Evolutionary conservation across 2,888 invertebrate species (phyloP).

Genomic region (Agriopis aurantiaria): DNA sequence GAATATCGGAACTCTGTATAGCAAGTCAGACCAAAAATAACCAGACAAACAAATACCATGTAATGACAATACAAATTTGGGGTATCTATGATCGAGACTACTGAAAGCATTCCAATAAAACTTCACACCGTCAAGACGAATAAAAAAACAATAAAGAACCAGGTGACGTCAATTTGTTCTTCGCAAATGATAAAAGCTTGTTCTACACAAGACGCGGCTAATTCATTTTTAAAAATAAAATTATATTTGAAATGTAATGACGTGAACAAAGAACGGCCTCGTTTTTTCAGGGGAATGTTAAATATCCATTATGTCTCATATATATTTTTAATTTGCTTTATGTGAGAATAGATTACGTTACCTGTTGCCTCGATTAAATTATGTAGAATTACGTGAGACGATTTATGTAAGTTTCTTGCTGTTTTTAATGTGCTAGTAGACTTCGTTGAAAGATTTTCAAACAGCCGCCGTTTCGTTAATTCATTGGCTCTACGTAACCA

Average conservation of each 20-base stretch:
- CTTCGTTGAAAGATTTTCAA: constrained; percentile 19
- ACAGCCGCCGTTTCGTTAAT: constrained; percentile 21
- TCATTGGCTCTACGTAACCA: constrained; percentile 9
- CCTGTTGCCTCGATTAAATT: constrained; percentile 18
- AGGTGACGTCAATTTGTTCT: constrained; percentile 11
- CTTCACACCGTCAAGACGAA: background rate
- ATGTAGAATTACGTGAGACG: constrained; percentile 6
- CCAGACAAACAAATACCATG: background rate
- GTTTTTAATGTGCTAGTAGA: constrained; percentile 23
- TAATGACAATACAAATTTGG: background rate
- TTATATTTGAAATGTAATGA: constrained; percentile 17
- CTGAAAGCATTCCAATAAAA: background rate
- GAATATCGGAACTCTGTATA: too few relatives aligned
- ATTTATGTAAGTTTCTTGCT: constrained; percentile 25
- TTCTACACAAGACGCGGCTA: constrained; percentile 16
- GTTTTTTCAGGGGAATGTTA: constrained; percentile 20
- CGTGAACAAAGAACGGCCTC: constrained; percentile 28
- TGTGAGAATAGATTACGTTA: constrained; percentile 24
- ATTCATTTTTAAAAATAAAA: constrained; percentile 21
- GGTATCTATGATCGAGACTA: background rate
- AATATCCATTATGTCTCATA: constrained; percentile 31
- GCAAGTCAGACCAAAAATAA: background rate
- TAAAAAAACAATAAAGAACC: constrained; percentile 10
- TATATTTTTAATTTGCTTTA: constrained; percentile 33
- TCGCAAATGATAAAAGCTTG: constrained; percentile 20